Base-by-base conservation (phyloP, 1,140 invertebrate species). In the Pectinophora gossypiella region DNA sequence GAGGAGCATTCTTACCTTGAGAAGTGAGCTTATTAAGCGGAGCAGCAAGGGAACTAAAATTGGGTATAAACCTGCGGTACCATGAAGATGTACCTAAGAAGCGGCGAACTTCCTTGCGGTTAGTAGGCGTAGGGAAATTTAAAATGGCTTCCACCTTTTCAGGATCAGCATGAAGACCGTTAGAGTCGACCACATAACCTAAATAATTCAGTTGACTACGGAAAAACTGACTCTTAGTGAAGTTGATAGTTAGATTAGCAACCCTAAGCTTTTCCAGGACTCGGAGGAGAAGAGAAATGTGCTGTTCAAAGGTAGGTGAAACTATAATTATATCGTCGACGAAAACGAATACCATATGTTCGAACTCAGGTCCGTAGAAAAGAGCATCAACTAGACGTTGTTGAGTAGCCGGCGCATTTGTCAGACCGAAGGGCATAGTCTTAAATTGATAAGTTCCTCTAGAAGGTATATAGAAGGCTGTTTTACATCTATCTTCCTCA, bases 241-340 rank as follows among this genome's bases (percentile, higher is more conserved):
- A 56, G 40, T 82, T 88, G 0, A 89, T 56, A 23, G 79, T 88
- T 6, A 90, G 56, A 23, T 68, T 65, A 6, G 76, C 68, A 45
- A 64, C 48, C 20, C 50, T 27, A 1, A 89, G 63, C 15, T 59
- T 46, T 15, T 65, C 19, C 10, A 89, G 72, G 1, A 90, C 59
- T 27, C 61, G 44, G 16, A 57, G 19, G 0, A 89, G 19, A 20
- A 82, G 51, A 15, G 48, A n/a, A 0, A 89, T 44, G 55, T 90
- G 88, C 9, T 82, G 62, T 12, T 87, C 74, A 40, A 75, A 72
- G 15, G 58, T 69, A 16, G 65, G 47, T 0, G 61, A 67, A 38
- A 68, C 70, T n/a, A 90, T 56, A 0, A 90, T 55, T 0, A 90
- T 66, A 48, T 91, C 89, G 56, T 90, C 89, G 0, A 90, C 35